Conservation (phyloP, 2,113 vertebrate species). For the Zosterops japonicus region DNA sequence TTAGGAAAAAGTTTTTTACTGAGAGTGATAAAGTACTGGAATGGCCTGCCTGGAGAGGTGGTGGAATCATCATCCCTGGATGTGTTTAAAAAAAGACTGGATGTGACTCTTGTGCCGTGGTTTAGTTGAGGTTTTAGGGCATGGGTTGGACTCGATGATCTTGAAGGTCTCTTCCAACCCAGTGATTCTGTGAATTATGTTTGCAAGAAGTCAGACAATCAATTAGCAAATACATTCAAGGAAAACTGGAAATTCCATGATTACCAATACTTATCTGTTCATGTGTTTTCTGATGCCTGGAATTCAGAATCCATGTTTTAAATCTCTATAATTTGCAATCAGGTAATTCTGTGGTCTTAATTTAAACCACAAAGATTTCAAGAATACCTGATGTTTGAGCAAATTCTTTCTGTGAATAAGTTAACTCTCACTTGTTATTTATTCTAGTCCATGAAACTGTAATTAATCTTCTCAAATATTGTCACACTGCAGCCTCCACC, state of each 20-base stretch:
- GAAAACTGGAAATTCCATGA: not conserved
- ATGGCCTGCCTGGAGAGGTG: too few species aligned
- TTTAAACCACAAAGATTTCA: not conserved
- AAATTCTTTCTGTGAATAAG: not conserved
- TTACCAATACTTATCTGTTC: not conserved
- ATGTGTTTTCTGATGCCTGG: not conserved
- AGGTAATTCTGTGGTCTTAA: not conserved
- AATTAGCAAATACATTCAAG: not conserved
- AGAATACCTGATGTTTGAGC: not conserved
- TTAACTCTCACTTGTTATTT: not conserved
- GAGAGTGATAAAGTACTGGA: too few species aligned
- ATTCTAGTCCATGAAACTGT: not conserved
- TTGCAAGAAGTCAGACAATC: not conserved
- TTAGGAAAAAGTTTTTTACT: too few species aligned
- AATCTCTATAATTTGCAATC: not conserved
- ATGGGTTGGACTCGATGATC: too few species aligned
- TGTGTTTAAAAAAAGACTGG: too few species aligned
- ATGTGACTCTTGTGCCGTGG: too few species aligned
- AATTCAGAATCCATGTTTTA: not conserved
- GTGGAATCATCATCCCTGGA: too few species aligned
- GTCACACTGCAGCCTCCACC: not conserved
- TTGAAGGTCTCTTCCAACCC: too few species aligned
- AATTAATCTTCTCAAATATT: not conserved
- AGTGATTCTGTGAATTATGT: not conserved
- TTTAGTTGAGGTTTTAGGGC: too few species aligned